These are phyloP conservation scores for Spondyliosoma cantharus DNA, from an alignment of 2,797 vertebrate species.

Conservation along the genomic window DNA sequence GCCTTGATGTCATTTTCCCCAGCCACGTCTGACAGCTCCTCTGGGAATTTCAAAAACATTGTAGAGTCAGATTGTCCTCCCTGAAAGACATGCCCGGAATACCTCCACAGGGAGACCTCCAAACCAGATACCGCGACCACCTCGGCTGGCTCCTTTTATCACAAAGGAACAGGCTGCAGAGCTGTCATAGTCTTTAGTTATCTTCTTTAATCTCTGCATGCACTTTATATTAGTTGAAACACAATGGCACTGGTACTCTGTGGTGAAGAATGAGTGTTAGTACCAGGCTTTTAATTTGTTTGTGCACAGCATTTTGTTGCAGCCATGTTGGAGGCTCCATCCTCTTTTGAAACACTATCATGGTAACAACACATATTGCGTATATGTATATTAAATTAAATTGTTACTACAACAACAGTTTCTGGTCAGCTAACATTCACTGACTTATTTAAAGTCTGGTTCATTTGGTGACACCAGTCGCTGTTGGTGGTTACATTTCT, in stretches of 20 bases:
- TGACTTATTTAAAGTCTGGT: no score
- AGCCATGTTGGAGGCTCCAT: not conserved
- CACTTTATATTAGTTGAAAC: not conserved
- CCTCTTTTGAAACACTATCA: not conserved
- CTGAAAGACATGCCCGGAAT: slow-evolving; percentile 12
- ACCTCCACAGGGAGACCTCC: not conserved
- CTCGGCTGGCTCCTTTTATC: not conserved
- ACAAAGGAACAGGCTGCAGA: not conserved
- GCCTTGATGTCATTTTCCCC: not conserved
- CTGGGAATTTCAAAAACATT: not conserved
- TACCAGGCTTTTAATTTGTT: not conserved
- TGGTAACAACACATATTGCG: no score
- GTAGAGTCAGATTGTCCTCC: not conserved
- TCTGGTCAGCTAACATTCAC: no score
- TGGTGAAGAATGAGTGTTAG: not conserved
- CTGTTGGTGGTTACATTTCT: no score
- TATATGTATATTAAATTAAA: no score
- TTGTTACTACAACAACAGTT: no score
- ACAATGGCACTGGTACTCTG: not conserved
- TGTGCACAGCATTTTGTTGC: not conserved
- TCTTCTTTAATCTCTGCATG: not conserved
- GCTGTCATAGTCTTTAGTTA: not conserved
- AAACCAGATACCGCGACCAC: not conserved
- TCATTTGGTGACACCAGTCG: no score
- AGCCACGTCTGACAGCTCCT: not conserved